Conservation (phyloP, 1,140 invertebrate genomes). For the Caenorhabditis latens region DNA sequence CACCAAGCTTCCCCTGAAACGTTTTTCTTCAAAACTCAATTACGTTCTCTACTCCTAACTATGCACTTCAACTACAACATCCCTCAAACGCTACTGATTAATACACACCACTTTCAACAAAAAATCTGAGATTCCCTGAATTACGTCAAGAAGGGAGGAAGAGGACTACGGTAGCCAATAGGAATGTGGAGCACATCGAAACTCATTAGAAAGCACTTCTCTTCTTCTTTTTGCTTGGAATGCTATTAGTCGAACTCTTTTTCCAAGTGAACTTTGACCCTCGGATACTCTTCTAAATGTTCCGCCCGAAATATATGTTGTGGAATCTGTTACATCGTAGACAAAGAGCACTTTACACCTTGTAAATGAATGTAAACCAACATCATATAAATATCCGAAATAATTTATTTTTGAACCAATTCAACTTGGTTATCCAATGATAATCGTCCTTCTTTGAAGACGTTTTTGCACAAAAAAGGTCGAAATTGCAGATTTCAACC, state of each 20-base stretch:
- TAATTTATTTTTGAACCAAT: not conserved
- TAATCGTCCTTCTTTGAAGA: too few species aligned
- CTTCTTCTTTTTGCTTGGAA: not conserved
- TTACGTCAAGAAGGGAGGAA: too few species aligned
- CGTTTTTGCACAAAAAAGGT: not conserved
- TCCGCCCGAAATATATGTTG: not conserved
- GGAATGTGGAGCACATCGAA: not conserved
- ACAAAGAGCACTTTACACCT: not conserved
- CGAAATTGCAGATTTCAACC: not conserved
- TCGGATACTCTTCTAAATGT: not conserved
- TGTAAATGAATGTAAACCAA: not conserved
- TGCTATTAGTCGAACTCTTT: constrained; percentile 23
- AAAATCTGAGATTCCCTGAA: too few species aligned
- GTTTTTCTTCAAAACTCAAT: too few species aligned
- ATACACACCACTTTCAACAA: too few species aligned
- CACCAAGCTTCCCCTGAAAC: too few species aligned
- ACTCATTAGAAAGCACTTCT: constrained; percentile 23
- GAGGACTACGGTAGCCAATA: not conserved
- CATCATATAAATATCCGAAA: not conserved
- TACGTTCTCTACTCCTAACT: too few species aligned
- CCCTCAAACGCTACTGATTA: too few species aligned
- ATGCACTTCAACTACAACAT: too few species aligned
- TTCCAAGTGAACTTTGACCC: not conserved
- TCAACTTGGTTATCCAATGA: not conserved
- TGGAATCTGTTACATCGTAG: not conserved